A percentile compares a stretch with the other conserved stretches of the same genome.
Conservation (phyloP, 2,113 vertebrate species). For the Apus apus region DNA sequence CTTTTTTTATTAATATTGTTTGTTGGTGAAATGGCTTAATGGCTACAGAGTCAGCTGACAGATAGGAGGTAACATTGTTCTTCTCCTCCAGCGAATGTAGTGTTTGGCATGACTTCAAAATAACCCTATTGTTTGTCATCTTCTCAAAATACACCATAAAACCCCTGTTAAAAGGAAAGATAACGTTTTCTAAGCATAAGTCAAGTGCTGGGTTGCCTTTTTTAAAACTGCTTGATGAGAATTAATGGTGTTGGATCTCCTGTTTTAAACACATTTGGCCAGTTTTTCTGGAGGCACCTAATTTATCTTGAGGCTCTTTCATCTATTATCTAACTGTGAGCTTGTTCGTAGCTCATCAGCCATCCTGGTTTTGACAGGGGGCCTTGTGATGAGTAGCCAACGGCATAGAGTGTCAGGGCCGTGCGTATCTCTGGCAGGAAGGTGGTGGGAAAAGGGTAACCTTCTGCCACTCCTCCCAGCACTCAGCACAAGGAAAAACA, state of each 20-base stretch:
- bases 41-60: conserved; percentile 45
- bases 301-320: conserved; percentile 80
- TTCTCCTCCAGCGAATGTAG: conserved; percentile 25
- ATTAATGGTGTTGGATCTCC: conserved; percentile 77
- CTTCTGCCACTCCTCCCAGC: conserved; percentile 65
- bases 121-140: conserved; percentile 65
- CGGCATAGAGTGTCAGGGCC: conserved; percentile 47
- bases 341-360: conserved; percentile 77
- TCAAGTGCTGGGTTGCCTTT: conserved; percentile 72
- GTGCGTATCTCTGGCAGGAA: conserved; percentile 64
- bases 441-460: conserved; percentile 78
- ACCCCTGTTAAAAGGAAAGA: conserved; percentile 71
- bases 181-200: conserved; percentile 71
- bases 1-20: conserved; percentile 58
- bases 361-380: conserved; percentile 75
- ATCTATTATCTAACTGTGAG: conserved; percentile 79
- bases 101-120: conserved; percentile 69
- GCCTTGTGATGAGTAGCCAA: conserved; percentile 75
- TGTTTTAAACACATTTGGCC: conserved; percentile 78
- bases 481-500: conserved; percentile 60
- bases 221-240: conserved; percentile 74
- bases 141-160: conserved; percentile 69
- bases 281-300: conserved; percentile 79
- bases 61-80: conserved; percentile 30
- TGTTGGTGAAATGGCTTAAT: conserved; percentile 57